phyloP scores from a whole-genome alignment of 1,140 invertebrate species.

The Stegodyphus mimosarum region DNA sequence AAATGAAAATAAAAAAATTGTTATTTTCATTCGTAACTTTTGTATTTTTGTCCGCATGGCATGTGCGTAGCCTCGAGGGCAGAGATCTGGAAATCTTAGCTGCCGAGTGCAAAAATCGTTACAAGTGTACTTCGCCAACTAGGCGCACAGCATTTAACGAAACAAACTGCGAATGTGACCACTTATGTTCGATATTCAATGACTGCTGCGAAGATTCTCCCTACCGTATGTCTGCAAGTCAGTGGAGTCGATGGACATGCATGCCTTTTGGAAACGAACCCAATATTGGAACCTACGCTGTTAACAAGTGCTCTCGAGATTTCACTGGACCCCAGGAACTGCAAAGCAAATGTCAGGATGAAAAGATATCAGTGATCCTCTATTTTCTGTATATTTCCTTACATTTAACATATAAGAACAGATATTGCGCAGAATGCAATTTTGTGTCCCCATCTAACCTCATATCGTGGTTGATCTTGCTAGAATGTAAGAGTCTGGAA shows the following conservation, averaged over 20 bases:
- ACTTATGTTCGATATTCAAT: not conserved
- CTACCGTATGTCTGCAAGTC: not conserved
- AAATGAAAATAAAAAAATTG: too few species aligned
- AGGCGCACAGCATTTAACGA: not conserved
- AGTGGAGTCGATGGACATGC: not conserved
- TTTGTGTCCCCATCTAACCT: not conserved
- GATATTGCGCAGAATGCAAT: conserved; percentile 74
- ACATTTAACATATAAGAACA: conserved; percentile 72
- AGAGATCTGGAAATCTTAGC: not conserved
- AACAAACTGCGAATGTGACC: not conserved
- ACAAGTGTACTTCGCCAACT: not conserved
- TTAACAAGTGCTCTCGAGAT: not conserved
- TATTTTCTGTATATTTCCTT: conserved; percentile 66
- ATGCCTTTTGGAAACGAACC: not conserved
- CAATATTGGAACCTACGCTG: conserved; percentile 6
- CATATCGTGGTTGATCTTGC: not conserved
- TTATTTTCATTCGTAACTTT: too few species aligned
- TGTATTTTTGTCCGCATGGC: too few species aligned
- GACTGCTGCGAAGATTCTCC: conserved; percentile 22
- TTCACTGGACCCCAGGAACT: not conserved
- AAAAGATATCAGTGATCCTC: conserved; percentile 66
- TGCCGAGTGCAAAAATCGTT: not conserved
- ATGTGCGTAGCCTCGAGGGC: not conserved
- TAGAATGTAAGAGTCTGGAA: not conserved
- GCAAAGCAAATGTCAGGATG: not conserved